These are phyloP conservation scores for Hozukius guyotensis DNA, from an alignment of 2,797 vertebrate species.

Conservation along the genomic window DNA sequence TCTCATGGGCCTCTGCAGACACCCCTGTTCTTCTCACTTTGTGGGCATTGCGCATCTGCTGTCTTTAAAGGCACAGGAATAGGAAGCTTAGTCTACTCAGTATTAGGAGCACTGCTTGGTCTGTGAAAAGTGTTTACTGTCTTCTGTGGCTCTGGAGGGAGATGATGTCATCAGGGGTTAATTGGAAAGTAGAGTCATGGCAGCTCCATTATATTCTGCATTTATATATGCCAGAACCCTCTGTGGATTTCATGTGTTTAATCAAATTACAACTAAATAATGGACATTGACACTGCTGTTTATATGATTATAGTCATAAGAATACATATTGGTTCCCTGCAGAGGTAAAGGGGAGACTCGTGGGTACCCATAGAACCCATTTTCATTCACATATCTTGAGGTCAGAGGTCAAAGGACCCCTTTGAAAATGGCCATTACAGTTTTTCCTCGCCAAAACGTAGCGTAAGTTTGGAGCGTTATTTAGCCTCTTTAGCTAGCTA, in stretches of 20 bases:
- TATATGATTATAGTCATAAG: not conserved
- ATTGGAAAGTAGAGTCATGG: not conserved
- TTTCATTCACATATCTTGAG: not conserved
- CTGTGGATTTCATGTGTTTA: not conserved
- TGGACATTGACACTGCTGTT: not conserved
- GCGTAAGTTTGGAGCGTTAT: too few species aligned
- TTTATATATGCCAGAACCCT: not conserved
- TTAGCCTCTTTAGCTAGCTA: too few species aligned
- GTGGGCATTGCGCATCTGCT: not conserved
- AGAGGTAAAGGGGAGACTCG: not conserved
- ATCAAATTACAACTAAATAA: not conserved
- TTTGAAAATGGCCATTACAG: too few species aligned
- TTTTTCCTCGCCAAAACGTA: too few species aligned
- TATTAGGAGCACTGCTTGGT: not conserved
- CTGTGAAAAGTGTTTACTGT: not conserved
- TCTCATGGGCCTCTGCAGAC: not conserved
- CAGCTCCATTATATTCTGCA: not conserved
- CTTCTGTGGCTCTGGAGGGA: not conserved
- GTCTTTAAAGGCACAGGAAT: not conserved
- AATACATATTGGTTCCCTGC: not conserved
- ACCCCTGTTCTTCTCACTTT: too few species aligned
- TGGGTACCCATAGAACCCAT: too few species aligned
- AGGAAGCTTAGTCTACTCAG: not conserved
- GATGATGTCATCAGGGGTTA: not conserved
- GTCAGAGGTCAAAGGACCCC: not conserved